phyloP scores from a whole-genome alignment of 2,113 vertebrate species.

The Etheostoma spectabile region DNA sequence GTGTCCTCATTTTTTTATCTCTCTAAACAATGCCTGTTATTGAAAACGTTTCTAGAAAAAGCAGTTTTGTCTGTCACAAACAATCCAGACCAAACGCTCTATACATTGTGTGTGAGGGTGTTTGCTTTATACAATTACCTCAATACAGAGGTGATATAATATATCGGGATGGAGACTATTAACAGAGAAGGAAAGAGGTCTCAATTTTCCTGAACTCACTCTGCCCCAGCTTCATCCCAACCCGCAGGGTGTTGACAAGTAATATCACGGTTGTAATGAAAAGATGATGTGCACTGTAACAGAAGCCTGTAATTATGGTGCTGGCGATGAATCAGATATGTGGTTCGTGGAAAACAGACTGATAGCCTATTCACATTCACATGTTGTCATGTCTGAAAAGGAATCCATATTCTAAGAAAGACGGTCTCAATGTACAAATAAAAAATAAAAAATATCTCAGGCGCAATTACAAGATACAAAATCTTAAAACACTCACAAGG shows the following conservation, averaged over 20 bases:
- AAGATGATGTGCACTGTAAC: conserved; percentile 13
- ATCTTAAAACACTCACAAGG: too few relatives aligned
- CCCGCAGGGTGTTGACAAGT: background rate
- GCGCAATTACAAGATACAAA: background rate
- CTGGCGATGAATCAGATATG: conserved; percentile 11
- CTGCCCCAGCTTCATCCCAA: background rate
- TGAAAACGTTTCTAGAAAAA: background rate
- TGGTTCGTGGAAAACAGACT: background rate
- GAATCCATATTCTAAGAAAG: background rate
- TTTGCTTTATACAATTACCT: background rate
- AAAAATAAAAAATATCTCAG: background rate
- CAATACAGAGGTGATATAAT: background rate
- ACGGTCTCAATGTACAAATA: too few relatives aligned
- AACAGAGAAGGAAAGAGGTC: background rate
- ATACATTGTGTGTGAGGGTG: background rate
- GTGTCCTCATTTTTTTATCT: background rate
- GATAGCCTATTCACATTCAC: conserved; percentile 28
- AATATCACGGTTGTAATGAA: background rate
- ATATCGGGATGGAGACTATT: background rate
- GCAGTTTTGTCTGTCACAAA: background rate
- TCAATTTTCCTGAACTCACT: conserved; percentile 22
- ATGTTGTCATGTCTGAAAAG: background rate
- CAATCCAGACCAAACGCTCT: background rate
- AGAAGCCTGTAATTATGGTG: conserved; percentile 24
- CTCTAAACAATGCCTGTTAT: background rate